A percentile compares a stretch with the other conserved stretches of the same genome.
phyloP scores from a whole-genome alignment of 2,888 invertebrate genomes.

The Drosophila cracens region DNA sequence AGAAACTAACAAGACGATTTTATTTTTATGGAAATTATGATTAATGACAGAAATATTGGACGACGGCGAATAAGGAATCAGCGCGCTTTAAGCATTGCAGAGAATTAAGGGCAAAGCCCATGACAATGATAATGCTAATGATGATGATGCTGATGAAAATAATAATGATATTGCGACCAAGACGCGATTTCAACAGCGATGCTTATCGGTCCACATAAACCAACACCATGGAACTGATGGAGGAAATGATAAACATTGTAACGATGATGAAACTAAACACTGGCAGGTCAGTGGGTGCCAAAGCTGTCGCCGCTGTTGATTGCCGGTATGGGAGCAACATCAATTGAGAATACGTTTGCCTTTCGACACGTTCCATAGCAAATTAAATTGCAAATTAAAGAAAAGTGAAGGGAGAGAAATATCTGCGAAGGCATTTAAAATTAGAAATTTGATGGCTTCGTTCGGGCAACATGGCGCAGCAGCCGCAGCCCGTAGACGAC shows the following conservation, averaged over 20 bases:
- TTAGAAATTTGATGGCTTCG: slow-evolving; percentile 68
- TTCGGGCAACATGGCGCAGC: slow-evolving; percentile 57
- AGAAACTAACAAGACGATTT: slow-evolving; percentile 67
- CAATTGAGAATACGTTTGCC: slow-evolving; percentile 28
- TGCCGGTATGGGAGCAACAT: slow-evolving; percentile 26
- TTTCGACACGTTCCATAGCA: slow-evolving; percentile 33
- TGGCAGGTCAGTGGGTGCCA: slow-evolving; percentile 44
- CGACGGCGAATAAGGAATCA: slow-evolving; percentile 52
- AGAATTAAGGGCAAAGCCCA: slow-evolving; percentile 57
- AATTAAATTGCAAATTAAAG: background rate
- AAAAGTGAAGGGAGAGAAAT: slow-evolving; percentile 5
- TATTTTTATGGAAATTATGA: slow-evolving; percentile 81
- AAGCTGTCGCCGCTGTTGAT: slow-evolving; percentile 34
- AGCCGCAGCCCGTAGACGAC: slow-evolving; percentile 52
- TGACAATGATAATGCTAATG: slow-evolving; percentile 29
- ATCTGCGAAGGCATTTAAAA: slow-evolving; percentile 13
- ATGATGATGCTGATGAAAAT: slow-evolving; percentile 15
- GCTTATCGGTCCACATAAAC: slow-evolving; percentile 20
- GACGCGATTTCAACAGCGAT: slow-evolving; percentile 21
- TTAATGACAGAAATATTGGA: slow-evolving; percentile 74
- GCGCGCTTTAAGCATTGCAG: slow-evolving; percentile 29
- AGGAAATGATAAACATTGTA: slow-evolving; percentile 6
- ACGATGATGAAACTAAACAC: slow-evolving; percentile 40
- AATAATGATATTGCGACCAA: slow-evolving; percentile 24
- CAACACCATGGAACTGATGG: slow-evolving; percentile 25